Evolutionary conservation across 2,797 vertebrate species (phyloP), one percentile per base, ranked within the genome.

Genomic region (Platalea minor): DNA sequence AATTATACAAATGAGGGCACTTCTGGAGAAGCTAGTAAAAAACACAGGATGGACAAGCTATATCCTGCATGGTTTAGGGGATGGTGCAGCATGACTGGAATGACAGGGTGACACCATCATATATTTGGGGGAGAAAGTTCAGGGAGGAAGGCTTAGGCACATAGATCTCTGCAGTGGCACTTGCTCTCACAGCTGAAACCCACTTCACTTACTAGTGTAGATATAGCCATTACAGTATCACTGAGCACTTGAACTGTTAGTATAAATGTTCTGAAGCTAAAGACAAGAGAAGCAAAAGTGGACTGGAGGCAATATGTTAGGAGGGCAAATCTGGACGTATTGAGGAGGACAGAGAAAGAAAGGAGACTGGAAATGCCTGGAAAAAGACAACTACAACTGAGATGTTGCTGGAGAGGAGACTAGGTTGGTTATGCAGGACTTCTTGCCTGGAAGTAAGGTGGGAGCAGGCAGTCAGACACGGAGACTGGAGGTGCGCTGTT

Each of bases 41-140:
- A 69, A 5, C 11, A 21, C 3, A 33, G 13, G 43, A 48, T 0
- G 2, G 17, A 33, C 19, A 67, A 63, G 7, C 0, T 73, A 7
- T 17, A 59, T 39, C 10, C 26, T 14, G 20, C 5, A 33, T 18
- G 15, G 4, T 51, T 81, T 65, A 82, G 24, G 29, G 33, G 17
- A 16, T 1, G 1, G 16, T n/a, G 19, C n/a, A 56, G 5, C 18
- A 13, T 37, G 23, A 43, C 13, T 46, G 29, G 17, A 56, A 61
- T 63, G 53, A 13, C 13, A 67, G 13, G 5, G 41, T 57, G 20
- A 33, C 23, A 56, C 17, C 17, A 41, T 24, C 11, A 7, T 61
- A 41, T 60, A 74, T 50, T 61, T 3, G 4, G 35, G 21, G 37
- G 7, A 69, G 11, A 53, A 89, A 43, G 10, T 39, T 85, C 28